Evolutionary conservation across 2,888 invertebrate genomes (phyloP).

Genomic region (Diadegma fenestrale): DNA sequence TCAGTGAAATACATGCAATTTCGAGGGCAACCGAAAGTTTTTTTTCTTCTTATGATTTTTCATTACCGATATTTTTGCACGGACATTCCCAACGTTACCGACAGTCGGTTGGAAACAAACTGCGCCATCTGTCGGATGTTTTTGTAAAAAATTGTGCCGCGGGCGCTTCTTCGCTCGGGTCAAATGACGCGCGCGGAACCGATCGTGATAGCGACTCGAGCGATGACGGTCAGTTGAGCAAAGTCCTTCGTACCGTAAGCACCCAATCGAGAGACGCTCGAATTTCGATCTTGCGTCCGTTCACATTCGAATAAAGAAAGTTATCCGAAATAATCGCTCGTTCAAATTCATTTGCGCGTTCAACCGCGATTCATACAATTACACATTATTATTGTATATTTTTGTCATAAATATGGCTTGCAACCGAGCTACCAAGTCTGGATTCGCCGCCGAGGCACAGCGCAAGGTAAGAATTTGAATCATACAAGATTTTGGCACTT

Average conservation of each 20-base stretch:
- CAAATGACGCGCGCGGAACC: slow-evolving; percentile 63
- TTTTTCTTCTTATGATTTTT: background rate
- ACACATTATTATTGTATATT: slow-evolving; percentile 24
- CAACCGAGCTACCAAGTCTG: slow-evolving; percentile 95
- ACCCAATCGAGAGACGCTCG: background rate
- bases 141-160: slow-evolving; percentile 42
- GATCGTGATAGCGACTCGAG: slow-evolving; percentile 50
- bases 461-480: slow-evolving; percentile 91
- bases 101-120: background rate
- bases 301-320: slow-evolving; percentile 13
- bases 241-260: slow-evolving; percentile 57
- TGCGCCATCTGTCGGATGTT: slow-evolving; percentile 30
- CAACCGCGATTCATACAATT: slow-evolving; percentile 6
- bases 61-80: too few relatives aligned
- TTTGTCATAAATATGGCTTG: slow-evolving; percentile 88
- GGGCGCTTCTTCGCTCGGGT: slow-evolving; percentile 21
- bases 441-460: slow-evolving; percentile 98
- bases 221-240: slow-evolving; percentile 66
- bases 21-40: background rate
- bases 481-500: slow-evolving; percentile 10
- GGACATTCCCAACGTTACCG: background rate
- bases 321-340: slow-evolving; percentile 1
- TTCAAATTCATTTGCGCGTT: slow-evolving; percentile 41
- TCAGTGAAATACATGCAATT: slow-evolving; percentile 22
- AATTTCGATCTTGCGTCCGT: background rate